Evolutionary conservation across 2,888 invertebrate species (phyloP).

Genomic region (Acleris sparsana): DNA sequence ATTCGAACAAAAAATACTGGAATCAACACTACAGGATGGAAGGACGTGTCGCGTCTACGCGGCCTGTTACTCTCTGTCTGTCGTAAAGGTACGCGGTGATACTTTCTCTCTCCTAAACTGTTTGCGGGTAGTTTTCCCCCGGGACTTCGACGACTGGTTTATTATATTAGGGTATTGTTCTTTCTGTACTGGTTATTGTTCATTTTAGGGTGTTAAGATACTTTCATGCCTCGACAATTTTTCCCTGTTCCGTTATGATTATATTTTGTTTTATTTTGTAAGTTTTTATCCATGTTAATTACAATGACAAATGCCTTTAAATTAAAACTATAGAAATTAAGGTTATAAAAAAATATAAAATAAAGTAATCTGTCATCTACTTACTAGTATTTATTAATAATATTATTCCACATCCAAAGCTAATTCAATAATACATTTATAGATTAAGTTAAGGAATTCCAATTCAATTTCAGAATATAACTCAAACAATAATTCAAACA

Average conservation of each 20-base stretch:
- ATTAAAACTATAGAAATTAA: not conserved
- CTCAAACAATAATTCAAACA: conserved; percentile 21
- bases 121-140: conserved; percentile 25
- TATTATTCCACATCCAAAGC: conserved; percentile 2
- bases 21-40: too few species aligned
- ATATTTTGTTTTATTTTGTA: too few species aligned
- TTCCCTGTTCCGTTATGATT: too few species aligned
- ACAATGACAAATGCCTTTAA: too few species aligned
- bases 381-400: not conserved
- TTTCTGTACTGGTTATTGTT: conserved; percentile 1
- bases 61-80: not conserved
- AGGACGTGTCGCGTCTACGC: not conserved
- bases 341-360: not conserved
- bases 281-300: too few species aligned
- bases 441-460: conserved; percentile 15
- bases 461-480: conserved; percentile 24
- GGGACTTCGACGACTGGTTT: conserved; percentile 9
- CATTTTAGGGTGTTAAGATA: not conserved
- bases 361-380: not conserved
- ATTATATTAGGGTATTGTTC: conserved; percentile 14
- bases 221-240: too few species aligned
- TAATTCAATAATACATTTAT: conserved; percentile 14
- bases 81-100: conserved; percentile 21
- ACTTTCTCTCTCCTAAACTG: conserved; percentile 32
- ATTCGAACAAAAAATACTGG: too few species aligned